phyloP scores from a whole-genome alignment of 1,140 invertebrate genomes.

The Drosophila athabasca region DNA sequence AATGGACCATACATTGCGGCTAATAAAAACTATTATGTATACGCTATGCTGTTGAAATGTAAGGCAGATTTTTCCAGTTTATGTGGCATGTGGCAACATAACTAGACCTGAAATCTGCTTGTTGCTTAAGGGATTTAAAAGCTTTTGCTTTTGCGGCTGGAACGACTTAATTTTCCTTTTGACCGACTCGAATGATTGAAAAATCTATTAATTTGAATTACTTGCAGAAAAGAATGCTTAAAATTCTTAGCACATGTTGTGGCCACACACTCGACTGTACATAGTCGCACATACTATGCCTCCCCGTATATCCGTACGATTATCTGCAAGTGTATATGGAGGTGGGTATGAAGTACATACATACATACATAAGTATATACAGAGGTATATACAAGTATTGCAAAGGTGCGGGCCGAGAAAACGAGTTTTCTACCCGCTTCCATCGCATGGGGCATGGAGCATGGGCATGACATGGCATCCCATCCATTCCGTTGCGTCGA shows the following conservation, averaged over 20 bases:
- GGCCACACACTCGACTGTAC: not conserved
- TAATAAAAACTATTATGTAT: too few relatives aligned
- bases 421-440: constrained; percentile 72
- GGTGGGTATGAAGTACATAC: not conserved
- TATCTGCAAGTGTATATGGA: not conserved
- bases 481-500: constrained; percentile 43
- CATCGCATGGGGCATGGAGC: constrained; percentile 11
- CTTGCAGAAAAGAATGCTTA: constrained; percentile 64
- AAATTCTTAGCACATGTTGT: constrained; percentile 52
- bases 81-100: too few relatives aligned
- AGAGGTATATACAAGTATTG: constrained; percentile 7
- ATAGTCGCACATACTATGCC: not conserved
- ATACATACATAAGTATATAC: not conserved
- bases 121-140: too few relatives aligned
- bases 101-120: too few relatives aligned
- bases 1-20: too few relatives aligned
- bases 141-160: not conserved
- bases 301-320: not conserved
- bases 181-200: constrained; percentile 37
- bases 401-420: constrained; percentile 41
- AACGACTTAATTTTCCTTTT: constrained; percentile 25
- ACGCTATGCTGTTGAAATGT: too few relatives aligned
- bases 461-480: too few relatives aligned
- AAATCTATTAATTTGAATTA: constrained; percentile 74
- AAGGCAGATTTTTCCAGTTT: too few relatives aligned